Evolutionary conservation across 92 coral and sea anemone genomes (phyloP), one percentile per base, ranked within the genome.

Genomic region (Zoanthus sansibaricus): DNA sequence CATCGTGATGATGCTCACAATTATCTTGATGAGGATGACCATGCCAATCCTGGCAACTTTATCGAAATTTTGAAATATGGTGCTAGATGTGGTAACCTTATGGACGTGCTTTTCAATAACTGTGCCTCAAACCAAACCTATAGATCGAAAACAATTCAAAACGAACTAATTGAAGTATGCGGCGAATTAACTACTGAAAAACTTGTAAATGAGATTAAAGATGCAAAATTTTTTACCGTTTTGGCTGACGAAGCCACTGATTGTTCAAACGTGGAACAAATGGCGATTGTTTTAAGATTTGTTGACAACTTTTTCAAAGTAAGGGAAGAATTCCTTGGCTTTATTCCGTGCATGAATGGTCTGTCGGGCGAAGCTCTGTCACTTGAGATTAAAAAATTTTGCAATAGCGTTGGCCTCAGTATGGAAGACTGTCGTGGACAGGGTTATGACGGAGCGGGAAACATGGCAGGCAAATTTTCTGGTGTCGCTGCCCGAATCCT

Each of bases 231-330:
- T 67, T 89, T 83, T 18, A 9, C 85, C 33, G 67, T 86, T 10
- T 67, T 86, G 89, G 84, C 89, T 45, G 89, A 87, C 18, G 89
- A 87, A 45, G 84, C 89, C 14, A 87, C 89, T 11, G 89, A 89
- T 84, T 77, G 84, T 21, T 76, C 88, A 6, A 89, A 89, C 48
- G 62, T 75, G 71, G 91, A 88, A 67, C 88, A 89, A 42, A 77
- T 84, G 78, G 88, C 88, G 13, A 15, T 89, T 14, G 88, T 86
- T 58, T 70, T 85, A 47, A 69, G 90, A 70, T 89, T 86, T 58
- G 86, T 85, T 9, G 89, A 89, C 69, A 80, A 72, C 51, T 7
- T 6, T 13, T 12, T 52, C 9, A 45, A 49, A 16, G 73, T 76
- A 6, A 52, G 58, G 42, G 42, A 37, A 37, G 42, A 37, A 37